Evolutionary conservation across 2,113 vertebrate genomes (phyloP), one percentile per base, ranked within the genome.

Genomic region (Gorsachius goisagi): DNA sequence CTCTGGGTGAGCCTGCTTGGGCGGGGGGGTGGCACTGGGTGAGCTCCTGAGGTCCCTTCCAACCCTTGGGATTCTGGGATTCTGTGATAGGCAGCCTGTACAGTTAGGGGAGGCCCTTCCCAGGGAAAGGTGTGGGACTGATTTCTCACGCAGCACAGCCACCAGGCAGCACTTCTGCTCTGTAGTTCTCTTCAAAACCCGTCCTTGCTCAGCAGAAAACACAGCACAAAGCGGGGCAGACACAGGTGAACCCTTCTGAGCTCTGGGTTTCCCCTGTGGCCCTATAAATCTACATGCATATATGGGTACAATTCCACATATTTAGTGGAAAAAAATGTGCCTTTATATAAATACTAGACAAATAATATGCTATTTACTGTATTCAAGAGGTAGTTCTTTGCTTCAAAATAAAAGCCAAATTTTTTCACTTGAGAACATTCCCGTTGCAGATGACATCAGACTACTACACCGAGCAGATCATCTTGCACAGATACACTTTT

Each of bases 181-280:
- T 59, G 44, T 14, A 9, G 1, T 19, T 80, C 32, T 20, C 67
- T 39, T 33, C 23, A 72, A 12, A 75, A 19, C 8, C 5, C 7
- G 4, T 37, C n/a, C 49, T 55, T 24, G 8, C 56, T 60, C 39
- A 45, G 33, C 52, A 72, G 37, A 85, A 85, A 85, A 71, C 15
- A 22, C 5, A 21, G 30, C 10, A 60, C 8, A 27, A 75, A 63
- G 11, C 30, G 4, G 20, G 33, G 11, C 7, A 64, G 60, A 52
- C 5, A 28, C 21, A 24, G 27, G 11, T 0, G 0, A 45, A 68
- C 22, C 1, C 12, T 60, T 37, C 63, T 18, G 17, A 64, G 10
- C 8, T 45, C 35, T 7, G 27, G 11, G 20, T 58, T 93, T 89
- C 26, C 55, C 56, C 32, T 35, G 7, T 11, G 18, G 32, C 15